Evolutionary conservation across 2,888 invertebrate genomes (phyloP).

Genomic region (Erannis defoliaria): DNA sequence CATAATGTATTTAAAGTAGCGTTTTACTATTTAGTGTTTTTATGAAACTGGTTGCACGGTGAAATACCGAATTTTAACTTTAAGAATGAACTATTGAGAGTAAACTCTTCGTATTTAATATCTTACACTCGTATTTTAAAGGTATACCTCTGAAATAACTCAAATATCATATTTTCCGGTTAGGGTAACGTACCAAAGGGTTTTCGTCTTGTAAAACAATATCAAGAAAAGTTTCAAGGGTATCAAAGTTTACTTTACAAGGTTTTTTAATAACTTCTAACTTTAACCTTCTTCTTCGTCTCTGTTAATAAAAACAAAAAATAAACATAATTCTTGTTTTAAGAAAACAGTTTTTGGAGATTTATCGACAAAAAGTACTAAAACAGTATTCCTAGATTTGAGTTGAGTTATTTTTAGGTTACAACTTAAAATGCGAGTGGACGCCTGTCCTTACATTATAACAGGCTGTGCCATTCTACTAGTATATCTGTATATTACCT

Average conservation of each 20-base stretch:
- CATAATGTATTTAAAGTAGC: slow-evolving; percentile 62
- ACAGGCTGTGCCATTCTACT: slow-evolving; percentile 73
- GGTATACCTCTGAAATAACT: background rate
- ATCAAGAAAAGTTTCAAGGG: too few species aligned
- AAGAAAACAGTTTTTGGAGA: background rate
- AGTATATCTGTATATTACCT: slow-evolving; percentile 64
- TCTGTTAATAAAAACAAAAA: too few species aligned
- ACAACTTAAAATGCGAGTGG: slow-evolving; percentile 8
- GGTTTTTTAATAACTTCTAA: too few species aligned
- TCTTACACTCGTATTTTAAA: slow-evolving; percentile 13
- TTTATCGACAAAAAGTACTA: background rate
- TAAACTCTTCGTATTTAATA: slow-evolving; percentile 12
- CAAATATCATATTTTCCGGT: background rate
- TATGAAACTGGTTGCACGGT: slow-evolving; percentile 71
- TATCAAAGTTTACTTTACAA: too few species aligned
- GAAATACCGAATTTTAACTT: slow-evolving; percentile 74
- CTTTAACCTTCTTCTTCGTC: too few species aligned
- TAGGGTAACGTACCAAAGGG: background rate
- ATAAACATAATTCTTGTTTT: background rate
- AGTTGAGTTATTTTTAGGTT: background rate
- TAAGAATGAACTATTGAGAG: slow-evolving; percentile 37
- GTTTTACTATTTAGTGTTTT: slow-evolving; percentile 54
- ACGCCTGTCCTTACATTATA: slow-evolving; percentile 47
- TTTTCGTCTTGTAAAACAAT: background rate
- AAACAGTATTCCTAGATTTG: slow-evolving; percentile 28